These are phyloP conservation scores for Lagria hirta DNA, from an alignment of 2,888 invertebrate genomes.

Conservation along the genomic window DNA sequence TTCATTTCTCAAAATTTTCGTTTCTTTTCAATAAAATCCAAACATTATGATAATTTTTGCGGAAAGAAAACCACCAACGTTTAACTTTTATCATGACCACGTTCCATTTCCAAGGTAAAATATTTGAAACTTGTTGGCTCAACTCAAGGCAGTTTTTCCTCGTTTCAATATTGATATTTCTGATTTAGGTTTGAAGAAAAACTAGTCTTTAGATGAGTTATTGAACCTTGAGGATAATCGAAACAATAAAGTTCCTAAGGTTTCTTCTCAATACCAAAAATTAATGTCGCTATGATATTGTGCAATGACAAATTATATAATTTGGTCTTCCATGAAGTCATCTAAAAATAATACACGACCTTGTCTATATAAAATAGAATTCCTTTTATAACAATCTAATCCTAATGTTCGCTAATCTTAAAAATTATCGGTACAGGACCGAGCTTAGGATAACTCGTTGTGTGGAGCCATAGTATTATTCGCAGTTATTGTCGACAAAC, in stretches of 20 bases:
- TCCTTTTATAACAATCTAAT: conserved; percentile 19
- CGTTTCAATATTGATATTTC: conserved; percentile 3
- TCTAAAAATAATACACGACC: conserved; percentile 22
- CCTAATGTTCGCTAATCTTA: too few relatives aligned
- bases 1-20: too few relatives aligned
- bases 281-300: not conserved
- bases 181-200: conserved; percentile 13
- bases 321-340: conserved; percentile 17
- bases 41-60: conserved; percentile 13
- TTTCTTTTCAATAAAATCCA: conserved; percentile 8
- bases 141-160: conserved; percentile 20
- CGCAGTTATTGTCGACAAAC: too few relatives aligned
- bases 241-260: too few relatives aligned
- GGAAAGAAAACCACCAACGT: conserved; percentile 20
- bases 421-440: too few relatives aligned
- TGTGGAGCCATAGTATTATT: too few relatives aligned
- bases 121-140: conserved; percentile 21
- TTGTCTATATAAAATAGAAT: conserved; percentile 22
- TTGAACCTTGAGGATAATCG: too few relatives aligned
- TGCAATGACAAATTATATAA: conserved; percentile 10
- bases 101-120: conserved; percentile 24
- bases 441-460: too few relatives aligned
- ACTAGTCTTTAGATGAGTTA: conserved; percentile 9
- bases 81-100: conserved; percentile 22
- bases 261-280: too few relatives aligned